A percentile compares a stretch with the other conserved stretches of the same genome.
phyloP scores from a whole-genome alignment of 2,797 vertebrate species.

The Falco berigora region DNA sequence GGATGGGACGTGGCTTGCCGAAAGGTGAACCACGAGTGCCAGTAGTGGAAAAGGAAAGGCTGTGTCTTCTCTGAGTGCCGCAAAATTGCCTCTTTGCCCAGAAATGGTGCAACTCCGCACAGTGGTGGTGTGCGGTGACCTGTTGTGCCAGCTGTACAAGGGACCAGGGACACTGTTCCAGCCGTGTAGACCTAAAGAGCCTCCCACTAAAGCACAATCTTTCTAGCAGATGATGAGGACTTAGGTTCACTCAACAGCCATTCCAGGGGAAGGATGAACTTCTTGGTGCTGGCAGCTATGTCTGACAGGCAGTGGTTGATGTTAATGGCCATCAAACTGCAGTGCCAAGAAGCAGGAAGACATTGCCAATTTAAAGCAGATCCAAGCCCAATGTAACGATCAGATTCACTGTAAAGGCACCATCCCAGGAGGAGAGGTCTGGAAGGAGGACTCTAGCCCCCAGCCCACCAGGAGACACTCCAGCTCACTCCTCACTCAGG shows the following conservation, averaged over 20 bases:
- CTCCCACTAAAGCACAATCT: fast-evolving
- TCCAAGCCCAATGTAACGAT: neutral
- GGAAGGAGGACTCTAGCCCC: neutral
- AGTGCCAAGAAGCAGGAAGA: neutral
- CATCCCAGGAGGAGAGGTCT: neutral
- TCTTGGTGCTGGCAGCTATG: neutral
- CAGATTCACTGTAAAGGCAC: neutral
- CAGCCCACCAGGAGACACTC: neutral
- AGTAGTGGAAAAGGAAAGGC: neutral
- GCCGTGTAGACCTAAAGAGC: neutral
- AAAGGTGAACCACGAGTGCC: neutral
- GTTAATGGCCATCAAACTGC: neutral
- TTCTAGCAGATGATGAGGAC: neutral
- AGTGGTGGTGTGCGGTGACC: neutral
- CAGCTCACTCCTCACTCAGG: neutral
- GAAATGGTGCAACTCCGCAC: neutral
- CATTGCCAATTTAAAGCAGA: neutral
- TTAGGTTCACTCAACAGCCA: neutral
- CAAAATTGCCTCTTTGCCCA: neutral
- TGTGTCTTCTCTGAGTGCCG: neutral
- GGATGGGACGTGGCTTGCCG: neutral
- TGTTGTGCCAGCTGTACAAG: neutral
- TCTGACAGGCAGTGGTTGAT: neutral
- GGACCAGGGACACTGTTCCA: neutral
- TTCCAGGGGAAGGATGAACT: neutral